These are phyloP conservation scores for Enteromius paludinosus DNA, from an alignment of 2,797 vertebrate genomes.

Conservation along the genomic window DNA sequence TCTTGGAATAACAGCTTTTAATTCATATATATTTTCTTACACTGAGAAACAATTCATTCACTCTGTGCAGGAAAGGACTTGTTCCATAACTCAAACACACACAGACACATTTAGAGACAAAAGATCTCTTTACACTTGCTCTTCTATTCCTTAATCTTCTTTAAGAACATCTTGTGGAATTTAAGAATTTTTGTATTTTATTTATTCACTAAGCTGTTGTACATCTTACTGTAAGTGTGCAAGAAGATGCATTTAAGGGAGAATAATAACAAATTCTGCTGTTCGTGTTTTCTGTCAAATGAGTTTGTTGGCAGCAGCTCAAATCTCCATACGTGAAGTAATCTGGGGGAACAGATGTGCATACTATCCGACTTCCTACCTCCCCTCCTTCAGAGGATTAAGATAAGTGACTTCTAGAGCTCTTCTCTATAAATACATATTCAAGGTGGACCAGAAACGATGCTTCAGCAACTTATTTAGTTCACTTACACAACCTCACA, in stretches of 20 bases:
- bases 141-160: neutral
- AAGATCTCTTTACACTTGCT: neutral
- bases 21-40: neutral
- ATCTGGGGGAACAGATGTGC: slow-evolving; percentile 24
- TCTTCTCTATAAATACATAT: slow-evolving; percentile 21
- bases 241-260: neutral
- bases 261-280: slow-evolving; percentile 9
- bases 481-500: slow-evolving; percentile 5
- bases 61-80: neutral
- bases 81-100: neutral
- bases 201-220: slow-evolving; percentile 51
- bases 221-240: neutral
- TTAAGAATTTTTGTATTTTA: slow-evolving; percentile 41
- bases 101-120: neutral
- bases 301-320: neutral
- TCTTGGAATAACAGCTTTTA: neutral
- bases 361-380: neutral
- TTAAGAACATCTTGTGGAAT: slow-evolving; percentile 38
- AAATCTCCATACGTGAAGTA: slow-evolving; percentile 18
- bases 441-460: slow-evolving; percentile 14
- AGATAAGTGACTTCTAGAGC: slow-evolving; percentile 14
- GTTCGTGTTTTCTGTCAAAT: neutral
- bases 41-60: neutral
- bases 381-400: slow-evolving; percentile 3
- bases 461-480: slow-evolving; percentile 16